Base-by-base conservation (phyloP, 2,113 vertebrate species). In the Eurystomus gularis region DNA sequence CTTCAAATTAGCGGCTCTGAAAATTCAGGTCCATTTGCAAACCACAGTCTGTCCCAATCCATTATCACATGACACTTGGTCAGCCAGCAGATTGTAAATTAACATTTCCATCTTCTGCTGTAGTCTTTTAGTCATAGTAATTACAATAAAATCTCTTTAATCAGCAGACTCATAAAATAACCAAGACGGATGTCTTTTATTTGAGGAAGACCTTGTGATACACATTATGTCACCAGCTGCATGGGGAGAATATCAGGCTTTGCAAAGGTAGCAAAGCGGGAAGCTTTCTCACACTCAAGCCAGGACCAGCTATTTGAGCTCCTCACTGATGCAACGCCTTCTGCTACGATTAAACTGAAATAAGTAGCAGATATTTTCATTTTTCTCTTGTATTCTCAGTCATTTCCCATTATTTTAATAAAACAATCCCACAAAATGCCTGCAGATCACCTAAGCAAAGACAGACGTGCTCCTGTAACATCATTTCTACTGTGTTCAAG, bases 51-150 rank as follows among this genome's bases (percentile, higher is more conserved):
- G 94, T 94, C 96, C 91, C 94, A 93, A 58, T 90, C 93, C 95
- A 97, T 97, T 97, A 97, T 55, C 82, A 93, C 77, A 92, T 48
- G 92, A 95, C 83, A 95, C 80, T 40, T 83, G 97, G 96, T 96
- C 97, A 97, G 96, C 86, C 87, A 95, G 92, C 94, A 97, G 96
- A 96, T 82, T 96, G 93, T 82, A 95, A 97, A 97, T 97, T 97
- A 97, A 93, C 91, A 97, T 96, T 97, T 96, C 95, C 87, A 94
- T 97, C 92, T 93, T 95, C 85, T 89, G 86, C 82, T 57, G 64
- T 83, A 96, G 93, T 73, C 76, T 94, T 96, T 84, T 65, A 93
- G 78, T 77, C 76, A 91, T 10, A 89, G 85, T 94, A 93, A 97
- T 97, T 96, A 95, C 96, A 94, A 96, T 85, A 96, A 96, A 96